A percentile compares a stretch with the other conserved stretches of the same genome.
Conservation (phyloP, 1,140 invertebrate species). For the Drosophila burlai region DNA sequence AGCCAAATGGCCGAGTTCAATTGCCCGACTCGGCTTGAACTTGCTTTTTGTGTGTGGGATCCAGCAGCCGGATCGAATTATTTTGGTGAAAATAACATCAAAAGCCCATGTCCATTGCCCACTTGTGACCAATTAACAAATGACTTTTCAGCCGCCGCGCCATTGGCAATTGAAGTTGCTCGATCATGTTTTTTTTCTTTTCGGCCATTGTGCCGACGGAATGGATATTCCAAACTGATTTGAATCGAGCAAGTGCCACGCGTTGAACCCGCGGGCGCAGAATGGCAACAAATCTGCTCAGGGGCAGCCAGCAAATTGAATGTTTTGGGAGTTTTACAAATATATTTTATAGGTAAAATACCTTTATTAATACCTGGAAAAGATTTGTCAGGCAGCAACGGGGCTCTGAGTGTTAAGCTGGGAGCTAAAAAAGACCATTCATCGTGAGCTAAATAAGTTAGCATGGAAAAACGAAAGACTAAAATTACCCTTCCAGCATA, state of each 20-base stretch:
- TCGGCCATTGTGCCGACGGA: slow-evolving; percentile 9
- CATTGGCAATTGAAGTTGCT: slow-evolving; percentile 58
- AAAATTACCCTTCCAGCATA: no score
- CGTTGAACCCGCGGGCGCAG: slow-evolving; percentile 43
- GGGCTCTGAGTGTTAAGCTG: no score
- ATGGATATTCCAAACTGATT: slow-evolving; percentile 30
- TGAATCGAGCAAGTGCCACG: slow-evolving; percentile 44
- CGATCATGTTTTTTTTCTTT: slow-evolving; percentile 16
- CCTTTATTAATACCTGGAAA: background rate
- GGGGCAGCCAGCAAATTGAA: slow-evolving; percentile 7
- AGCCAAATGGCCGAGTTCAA: slow-evolving; percentile 60
- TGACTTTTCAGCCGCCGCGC: slow-evolving; percentile 50
- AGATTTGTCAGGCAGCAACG: background rate
- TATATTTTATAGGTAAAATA: background rate
- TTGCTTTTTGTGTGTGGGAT: slow-evolving; percentile 62
- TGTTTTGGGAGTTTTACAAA: background rate
- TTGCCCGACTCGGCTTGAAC: slow-evolving; percentile 57
- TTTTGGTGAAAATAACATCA: slow-evolving; percentile 40
- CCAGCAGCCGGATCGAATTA: slow-evolving; percentile 23
- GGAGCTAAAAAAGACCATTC: no score
- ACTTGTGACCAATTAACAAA: slow-evolving; percentile 78
- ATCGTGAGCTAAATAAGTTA: no score
- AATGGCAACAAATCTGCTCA: slow-evolving; percentile 39
- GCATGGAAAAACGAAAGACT: no score
- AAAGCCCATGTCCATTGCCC: slow-evolving; percentile 33